Percentiles rank a stretch among this genome's conserved stretches.
These are phyloP conservation scores for Oncorhynchus gorbuscha DNA, from an alignment of 2,113 vertebrate species.

Conservation along the genomic window DNA sequence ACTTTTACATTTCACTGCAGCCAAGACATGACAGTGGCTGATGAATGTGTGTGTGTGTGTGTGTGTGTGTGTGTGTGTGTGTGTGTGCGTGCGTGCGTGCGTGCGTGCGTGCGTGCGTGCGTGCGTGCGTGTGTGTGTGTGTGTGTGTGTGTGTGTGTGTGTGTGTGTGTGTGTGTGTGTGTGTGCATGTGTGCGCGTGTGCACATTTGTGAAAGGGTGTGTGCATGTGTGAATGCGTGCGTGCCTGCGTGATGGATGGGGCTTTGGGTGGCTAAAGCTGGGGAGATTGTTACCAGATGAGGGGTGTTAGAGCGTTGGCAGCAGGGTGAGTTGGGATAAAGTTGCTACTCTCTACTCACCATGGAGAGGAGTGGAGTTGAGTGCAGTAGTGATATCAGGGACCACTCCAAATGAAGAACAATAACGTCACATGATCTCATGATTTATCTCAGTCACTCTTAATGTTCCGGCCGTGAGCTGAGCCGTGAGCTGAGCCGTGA, in stretches of 20 bases:
- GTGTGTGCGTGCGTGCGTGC: too few species aligned
- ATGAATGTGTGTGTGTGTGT: too few species aligned
- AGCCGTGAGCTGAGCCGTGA: too few species aligned
- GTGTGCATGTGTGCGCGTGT: too few species aligned
- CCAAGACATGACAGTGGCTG: too few species aligned
- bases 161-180: too few species aligned
- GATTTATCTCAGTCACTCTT: conserved; percentile 11
- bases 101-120: conserved; percentile 38
- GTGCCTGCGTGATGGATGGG: conserved; percentile 74
- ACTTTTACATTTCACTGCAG: conserved; percentile 47
- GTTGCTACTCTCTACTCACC: conserved; percentile 43
- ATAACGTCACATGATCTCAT: conserved; percentile 19
- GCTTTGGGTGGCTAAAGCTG: conserved; percentile 69
- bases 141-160: too few species aligned
- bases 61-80: too few species aligned
- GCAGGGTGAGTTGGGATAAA: conserved; percentile 50
- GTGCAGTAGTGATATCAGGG: conserved; percentile 30
- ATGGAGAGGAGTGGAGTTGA: too few species aligned
- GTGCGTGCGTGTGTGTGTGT: conserved; percentile 32
- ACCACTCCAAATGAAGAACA: conserved; percentile 49
- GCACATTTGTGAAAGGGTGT: too few species aligned
- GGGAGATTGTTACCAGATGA: conserved; percentile 80
- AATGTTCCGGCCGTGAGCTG: too few species aligned
- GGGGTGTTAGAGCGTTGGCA: conserved; percentile 63
- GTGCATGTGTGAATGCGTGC: too few species aligned